Conservation (phyloP, 2,113 vertebrate species). For the Anser cygnoides region DNA sequence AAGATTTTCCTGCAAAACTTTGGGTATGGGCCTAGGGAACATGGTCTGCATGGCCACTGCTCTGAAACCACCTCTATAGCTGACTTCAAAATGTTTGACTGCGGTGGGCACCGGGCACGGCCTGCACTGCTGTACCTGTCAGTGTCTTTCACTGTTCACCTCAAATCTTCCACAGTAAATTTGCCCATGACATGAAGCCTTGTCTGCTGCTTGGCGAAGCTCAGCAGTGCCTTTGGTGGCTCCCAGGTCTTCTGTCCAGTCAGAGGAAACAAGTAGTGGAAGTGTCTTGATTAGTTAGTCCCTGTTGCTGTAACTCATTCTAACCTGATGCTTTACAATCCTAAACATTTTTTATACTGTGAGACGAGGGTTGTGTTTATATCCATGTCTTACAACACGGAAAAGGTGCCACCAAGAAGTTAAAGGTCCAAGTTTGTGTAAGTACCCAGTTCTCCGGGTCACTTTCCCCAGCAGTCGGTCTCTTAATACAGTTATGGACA, state of each 20-base stretch:
- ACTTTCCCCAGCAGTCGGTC: neutral
- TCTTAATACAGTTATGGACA: neutral
- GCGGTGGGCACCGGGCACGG: neutral
- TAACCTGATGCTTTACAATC: neutral
- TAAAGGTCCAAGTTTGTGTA: neutral
- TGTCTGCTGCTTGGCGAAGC: neutral
- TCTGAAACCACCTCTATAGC: neutral
- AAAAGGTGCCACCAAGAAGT: neutral
- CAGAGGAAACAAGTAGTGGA: neutral
- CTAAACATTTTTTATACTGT: neutral
- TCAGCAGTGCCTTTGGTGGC: neutral
- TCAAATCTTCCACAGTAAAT: neutral
- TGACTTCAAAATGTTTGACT: neutral
- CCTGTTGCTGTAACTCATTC: neutral
- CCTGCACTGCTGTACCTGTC: neutral
- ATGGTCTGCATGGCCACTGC: neutral
- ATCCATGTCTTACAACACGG: neutral
- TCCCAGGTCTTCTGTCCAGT: neutral
- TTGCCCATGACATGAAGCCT: neutral
- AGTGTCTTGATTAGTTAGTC: neutral
- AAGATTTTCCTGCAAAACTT: neutral
- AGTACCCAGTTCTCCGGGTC: neutral
- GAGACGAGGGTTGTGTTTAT: neutral
- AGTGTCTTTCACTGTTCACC: neutral
- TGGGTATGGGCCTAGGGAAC: neutral